Percentiles rank a stretch among this genome's conserved stretches.
These are phyloP conservation scores for Dipodomys merriami DNA, from an alignment of 2,113 vertebrate genomes.

Conservation along the genomic window DNA sequence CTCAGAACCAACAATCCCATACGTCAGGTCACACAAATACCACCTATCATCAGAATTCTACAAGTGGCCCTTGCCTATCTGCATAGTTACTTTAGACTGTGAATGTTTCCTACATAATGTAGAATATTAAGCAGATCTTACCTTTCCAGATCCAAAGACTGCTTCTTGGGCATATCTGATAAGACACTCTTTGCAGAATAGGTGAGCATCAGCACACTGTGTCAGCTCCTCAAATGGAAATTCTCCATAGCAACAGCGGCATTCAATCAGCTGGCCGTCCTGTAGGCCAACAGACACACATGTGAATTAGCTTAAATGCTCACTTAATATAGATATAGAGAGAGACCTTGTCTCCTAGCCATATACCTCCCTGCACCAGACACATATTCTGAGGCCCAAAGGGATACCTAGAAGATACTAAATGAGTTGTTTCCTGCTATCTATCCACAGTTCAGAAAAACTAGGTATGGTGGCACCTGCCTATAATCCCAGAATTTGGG, in stretches of 20 bases:
- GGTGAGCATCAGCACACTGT: constrained; percentile 96
- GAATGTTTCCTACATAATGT: not conserved
- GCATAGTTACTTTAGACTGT: rapidly evolving
- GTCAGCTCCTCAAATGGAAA: constrained; percentile 98
- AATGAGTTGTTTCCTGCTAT: not conserved
- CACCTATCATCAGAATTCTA: not conserved
- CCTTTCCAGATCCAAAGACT: constrained; percentile 96
- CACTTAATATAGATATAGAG: rapidly evolving
- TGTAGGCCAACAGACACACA: constrained; percentile 74
- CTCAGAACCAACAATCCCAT: not conserved
- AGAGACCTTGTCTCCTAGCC: not conserved
- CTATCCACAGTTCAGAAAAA: not conserved
- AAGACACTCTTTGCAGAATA: constrained; percentile 99
- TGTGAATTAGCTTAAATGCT: not conserved
- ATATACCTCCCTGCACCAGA: not conserved
- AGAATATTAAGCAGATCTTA: constrained; percentile 73
- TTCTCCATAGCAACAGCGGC: constrained; percentile 96
- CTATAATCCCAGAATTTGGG: not conserved
- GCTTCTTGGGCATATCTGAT: constrained; percentile 98
- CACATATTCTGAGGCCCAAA: not conserved
- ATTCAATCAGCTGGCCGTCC: constrained; percentile 98
- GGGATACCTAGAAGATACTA: not conserved
- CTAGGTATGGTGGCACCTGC: too few species aligned
- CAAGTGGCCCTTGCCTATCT: not conserved
- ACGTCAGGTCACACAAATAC: not conserved